phyloP scores from a whole-genome alignment of 2,888 invertebrate genomes.

The Parasteatoda lunata region DNA sequence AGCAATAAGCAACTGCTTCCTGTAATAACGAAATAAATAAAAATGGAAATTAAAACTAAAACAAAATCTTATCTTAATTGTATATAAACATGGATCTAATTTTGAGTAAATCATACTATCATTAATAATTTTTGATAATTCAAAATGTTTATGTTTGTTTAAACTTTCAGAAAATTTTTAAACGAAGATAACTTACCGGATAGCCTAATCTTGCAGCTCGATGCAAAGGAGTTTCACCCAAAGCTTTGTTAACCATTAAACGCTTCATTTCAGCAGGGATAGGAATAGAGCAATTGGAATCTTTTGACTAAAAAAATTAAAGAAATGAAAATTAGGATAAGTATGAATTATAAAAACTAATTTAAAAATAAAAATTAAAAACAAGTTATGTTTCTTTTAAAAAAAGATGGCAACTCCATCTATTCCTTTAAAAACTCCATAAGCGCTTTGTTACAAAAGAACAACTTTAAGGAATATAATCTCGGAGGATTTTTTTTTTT shows the following conservation, averaged over 20 bases:
- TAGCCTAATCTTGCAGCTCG: constrained; percentile 92
- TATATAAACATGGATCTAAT: background rate
- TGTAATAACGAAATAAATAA: constrained; percentile 73
- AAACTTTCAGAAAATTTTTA: background rate
- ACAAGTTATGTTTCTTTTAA: too few species aligned
- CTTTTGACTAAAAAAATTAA: constrained; percentile 23
- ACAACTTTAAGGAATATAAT: too few species aligned
- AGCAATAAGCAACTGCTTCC: constrained; percentile 92
- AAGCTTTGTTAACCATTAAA: constrained; percentile 94
- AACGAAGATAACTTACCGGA: constrained; percentile 80
- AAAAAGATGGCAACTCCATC: too few species aligned
- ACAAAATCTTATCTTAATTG: background rate
- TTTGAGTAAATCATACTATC: background rate
- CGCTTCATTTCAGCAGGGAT: constrained; percentile 88
- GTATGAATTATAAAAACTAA: too few species aligned
- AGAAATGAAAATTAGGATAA: too few species aligned
- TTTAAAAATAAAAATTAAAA: too few species aligned
- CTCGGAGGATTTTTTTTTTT: too few species aligned
- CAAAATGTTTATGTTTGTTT: background rate
- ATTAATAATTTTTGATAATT: background rate
- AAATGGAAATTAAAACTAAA: background rate
- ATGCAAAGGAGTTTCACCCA: constrained; percentile 94
- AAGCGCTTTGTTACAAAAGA: too few species aligned
- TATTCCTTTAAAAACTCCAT: too few species aligned
- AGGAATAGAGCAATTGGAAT: constrained; percentile 23